Conservation (phyloP, 2,888 invertebrate genomes). For the Elegia similella region DNA sequence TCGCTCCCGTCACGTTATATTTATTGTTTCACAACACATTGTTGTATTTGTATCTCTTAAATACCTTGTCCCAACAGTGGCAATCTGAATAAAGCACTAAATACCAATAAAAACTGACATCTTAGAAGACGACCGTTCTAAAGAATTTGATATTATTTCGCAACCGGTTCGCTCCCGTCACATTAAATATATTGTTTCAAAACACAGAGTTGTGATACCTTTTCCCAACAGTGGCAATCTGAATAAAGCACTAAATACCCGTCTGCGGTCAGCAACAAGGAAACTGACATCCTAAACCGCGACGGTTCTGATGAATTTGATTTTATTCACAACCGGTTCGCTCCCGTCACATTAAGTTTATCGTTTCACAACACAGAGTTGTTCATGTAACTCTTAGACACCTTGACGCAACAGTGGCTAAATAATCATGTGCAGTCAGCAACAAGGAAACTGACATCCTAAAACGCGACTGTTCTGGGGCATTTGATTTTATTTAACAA, state of each 20-base stretch:
- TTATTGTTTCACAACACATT: too few species aligned
- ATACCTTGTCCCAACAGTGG: too few species aligned
- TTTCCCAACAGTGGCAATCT: too few species aligned
- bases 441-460: slow-evolving; percentile 7
- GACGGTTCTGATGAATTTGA: not conserved
- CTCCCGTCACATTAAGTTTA: not conserved
- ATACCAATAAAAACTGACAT: too few species aligned
- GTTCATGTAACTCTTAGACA: too few species aligned
- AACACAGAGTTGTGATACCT: too few species aligned
- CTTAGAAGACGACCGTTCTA: too few species aligned
- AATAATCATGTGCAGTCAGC: not conserved
- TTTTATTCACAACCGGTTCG: slow-evolving; percentile 5
- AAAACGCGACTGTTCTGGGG: not conserved
- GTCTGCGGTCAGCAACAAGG: slow-evolving; percentile 1
- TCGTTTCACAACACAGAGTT: not conserved
- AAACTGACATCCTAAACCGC: slow-evolving; percentile 1
- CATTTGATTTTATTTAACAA: not conserved
- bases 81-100: too few species aligned
- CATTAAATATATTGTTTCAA: too few species aligned
- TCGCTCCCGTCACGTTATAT: not conserved
- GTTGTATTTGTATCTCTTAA: too few species aligned
- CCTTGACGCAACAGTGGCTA: too few species aligned
- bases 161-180: too few species aligned
- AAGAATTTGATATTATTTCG: not conserved
- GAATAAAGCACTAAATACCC: not conserved